A percentile compares a stretch with the other conserved stretches of the same genome.
phyloP scores from a whole-genome alignment of 2,888 invertebrate genomes.

The Leptopilina syphax region DNA sequence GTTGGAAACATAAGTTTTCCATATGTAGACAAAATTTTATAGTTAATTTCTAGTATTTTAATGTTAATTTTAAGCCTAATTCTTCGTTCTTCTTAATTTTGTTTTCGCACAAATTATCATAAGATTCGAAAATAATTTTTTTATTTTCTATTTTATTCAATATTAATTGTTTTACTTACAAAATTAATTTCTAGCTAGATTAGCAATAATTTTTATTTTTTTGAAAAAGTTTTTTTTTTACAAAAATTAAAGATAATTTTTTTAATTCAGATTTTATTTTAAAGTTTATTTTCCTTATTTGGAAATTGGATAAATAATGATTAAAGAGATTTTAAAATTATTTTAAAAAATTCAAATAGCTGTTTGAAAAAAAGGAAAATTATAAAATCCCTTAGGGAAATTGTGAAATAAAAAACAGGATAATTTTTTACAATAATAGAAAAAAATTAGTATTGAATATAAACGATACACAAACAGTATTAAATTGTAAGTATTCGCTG shows the following conservation, averaged over 20 bases:
- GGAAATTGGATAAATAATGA: too few species aligned
- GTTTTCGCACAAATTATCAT: not conserved
- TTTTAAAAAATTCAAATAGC: too few species aligned
- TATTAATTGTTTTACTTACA: not conserved
- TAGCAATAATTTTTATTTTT: too few species aligned
- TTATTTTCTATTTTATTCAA: too few species aligned
- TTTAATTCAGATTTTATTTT: too few species aligned
- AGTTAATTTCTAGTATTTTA: not conserved
- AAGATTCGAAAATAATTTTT: too few species aligned
- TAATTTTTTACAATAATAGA: slow-evolving; percentile 29
- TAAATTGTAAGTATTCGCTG: slow-evolving; percentile 2
- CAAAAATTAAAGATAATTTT: too few species aligned
- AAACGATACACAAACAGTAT: slow-evolving; percentile 34
- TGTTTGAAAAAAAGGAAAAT: not conserved
- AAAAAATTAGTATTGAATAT: slow-evolving; percentile 7
- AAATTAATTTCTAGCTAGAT: not conserved
- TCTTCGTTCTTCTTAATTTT: not conserved
- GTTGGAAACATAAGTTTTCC: slow-evolving; percentile 10
- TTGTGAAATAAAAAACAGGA: not conserved
- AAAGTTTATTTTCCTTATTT: too few species aligned
- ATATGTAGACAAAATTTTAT: not conserved
- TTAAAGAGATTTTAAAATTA: too few species aligned
- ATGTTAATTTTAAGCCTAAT: not conserved
- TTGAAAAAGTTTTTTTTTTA: too few species aligned
- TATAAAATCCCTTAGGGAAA: not conserved